phyloP scores from a whole-genome alignment of 2,888 invertebrate species.

The Sipunculus nudus region DNA sequence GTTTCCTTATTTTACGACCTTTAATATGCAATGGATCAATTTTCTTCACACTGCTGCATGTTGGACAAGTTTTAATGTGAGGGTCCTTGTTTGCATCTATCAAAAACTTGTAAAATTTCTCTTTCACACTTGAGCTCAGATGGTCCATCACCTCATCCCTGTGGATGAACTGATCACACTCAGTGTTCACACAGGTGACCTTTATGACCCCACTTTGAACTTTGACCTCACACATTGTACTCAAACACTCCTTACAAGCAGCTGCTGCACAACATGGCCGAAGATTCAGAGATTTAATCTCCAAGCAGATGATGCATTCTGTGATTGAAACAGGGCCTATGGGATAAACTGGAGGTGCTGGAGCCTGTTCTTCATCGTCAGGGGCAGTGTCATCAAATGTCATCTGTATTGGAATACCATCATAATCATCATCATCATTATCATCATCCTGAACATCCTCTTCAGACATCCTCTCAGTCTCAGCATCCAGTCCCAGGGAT shows the following conservation, averaged over 20 bases:
- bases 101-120: conserved; percentile 60
- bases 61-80: conserved; percentile 65
- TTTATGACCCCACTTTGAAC: conserved; percentile 57
- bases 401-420: no score
- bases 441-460: no score
- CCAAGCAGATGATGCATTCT: conserved; percentile 23
- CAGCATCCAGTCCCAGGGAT: no score
- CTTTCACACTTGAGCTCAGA: conserved; percentile 51
- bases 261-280: conserved; percentile 61
- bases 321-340: conserved; percentile 4
- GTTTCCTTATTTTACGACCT: conserved; percentile 22
- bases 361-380: no score
- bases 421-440: no score
- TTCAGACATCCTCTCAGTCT: no score
- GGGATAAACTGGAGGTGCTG: conserved; percentile 11
- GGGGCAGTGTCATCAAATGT: no score
- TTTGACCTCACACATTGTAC: conserved; percentile 51
- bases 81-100: conserved; percentile 63
- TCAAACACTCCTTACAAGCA: conserved; percentile 61
- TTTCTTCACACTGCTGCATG: conserved; percentile 56
- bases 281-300: conserved; percentile 5
- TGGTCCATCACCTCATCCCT: conserved; percentile 61
- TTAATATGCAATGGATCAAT: conserved; percentile 23
- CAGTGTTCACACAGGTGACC: conserved; percentile 58
- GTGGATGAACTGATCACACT: conserved; percentile 56